Base-by-base conservation (phyloP, 2,113 vertebrate species). In the Oryzias curvinotus region DNA sequence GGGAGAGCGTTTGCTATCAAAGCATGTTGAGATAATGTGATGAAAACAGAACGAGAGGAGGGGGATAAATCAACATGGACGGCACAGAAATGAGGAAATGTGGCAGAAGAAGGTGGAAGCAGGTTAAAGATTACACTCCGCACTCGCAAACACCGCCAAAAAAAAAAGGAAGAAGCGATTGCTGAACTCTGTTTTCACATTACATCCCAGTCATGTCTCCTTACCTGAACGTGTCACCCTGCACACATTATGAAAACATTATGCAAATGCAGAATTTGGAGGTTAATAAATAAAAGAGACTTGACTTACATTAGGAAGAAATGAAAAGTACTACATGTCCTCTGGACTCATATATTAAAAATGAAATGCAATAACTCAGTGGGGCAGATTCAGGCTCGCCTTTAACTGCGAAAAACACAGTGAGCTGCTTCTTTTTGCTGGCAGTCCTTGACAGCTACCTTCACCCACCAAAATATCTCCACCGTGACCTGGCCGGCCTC, bases 1-100 rank as follows among this genome's bases (percentile, higher is more conserved):
- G 84, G 84, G 80, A 65, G 80, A 80, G 79, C 77, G 76, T 78
- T 78, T 80, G 81, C 70, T 81, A 81, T 82, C 67, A 78, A 77
- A 65, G 70, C 55, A 63, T 73, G 59, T 58, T 77, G 65, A 73
- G 81, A 85, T 80, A 75, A 83, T 78, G 70, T 52, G 59, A 77
- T 73, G 52, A 68, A 64, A 59, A 65, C 51, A 3, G 44, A 0
- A 56, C 30, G 56, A 58, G n/a, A 36, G 23, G 17, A 46, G 25
- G 41, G 23, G 14, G 19, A 3, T 23, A 7, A 55, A 48, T 45
- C 47, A 44, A 68, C 23, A 62, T 26, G 51, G 62, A 69, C 57
- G 57, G 14, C 4, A 41, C 2, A 45, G 18, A 43, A 48, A 72
- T 19, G 28, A 61, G 51, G 28, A 63, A 53, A 75, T 46, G 25